phyloP scores from a whole-genome alignment of 2,113 vertebrate genomes.

The Fregata magnificens region DNA sequence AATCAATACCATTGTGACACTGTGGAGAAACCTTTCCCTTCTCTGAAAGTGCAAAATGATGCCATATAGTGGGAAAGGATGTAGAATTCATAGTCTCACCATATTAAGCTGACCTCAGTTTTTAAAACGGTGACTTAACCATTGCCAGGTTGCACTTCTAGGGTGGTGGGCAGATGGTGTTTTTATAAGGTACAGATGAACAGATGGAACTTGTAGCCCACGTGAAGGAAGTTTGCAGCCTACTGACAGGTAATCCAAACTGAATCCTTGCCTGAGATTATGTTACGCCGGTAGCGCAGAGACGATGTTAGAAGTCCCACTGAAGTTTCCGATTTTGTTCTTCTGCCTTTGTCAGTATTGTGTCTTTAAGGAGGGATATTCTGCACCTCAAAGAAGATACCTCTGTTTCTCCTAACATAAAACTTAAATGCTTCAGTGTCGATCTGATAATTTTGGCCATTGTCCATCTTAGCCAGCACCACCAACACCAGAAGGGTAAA shows the following conservation, averaged over 20 bases:
- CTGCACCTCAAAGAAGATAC: neutral
- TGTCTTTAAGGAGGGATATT: neutral
- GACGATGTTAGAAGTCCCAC: rapidly evolving
- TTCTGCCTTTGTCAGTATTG: too few species aligned
- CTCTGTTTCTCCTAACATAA: neutral
- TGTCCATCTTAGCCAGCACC: neutral
- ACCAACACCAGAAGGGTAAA: neutral
- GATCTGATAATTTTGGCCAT: rapidly evolving
- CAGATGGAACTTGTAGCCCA: neutral
- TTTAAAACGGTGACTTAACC: neutral
- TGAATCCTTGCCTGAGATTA: rapidly evolving
- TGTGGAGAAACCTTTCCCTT: neutral
- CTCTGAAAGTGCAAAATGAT: neutral
- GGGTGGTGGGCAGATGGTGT: neutral
- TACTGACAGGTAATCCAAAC: neutral
- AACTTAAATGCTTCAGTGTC: neutral
- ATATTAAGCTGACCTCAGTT: neutral
- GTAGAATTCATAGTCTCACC: rapidly evolving
- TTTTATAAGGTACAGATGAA: neutral
- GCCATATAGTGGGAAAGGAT: neutral
- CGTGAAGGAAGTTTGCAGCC: neutral
- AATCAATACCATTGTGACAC: neutral
- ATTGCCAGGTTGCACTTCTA: neutral
- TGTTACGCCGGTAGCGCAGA: rapidly evolving
- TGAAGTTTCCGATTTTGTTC: neutral